Evolutionary conservation across 2,888 invertebrate species (phyloP), one percentile per base, ranked within the genome.

Genomic region (Molorchus minor): DNA sequence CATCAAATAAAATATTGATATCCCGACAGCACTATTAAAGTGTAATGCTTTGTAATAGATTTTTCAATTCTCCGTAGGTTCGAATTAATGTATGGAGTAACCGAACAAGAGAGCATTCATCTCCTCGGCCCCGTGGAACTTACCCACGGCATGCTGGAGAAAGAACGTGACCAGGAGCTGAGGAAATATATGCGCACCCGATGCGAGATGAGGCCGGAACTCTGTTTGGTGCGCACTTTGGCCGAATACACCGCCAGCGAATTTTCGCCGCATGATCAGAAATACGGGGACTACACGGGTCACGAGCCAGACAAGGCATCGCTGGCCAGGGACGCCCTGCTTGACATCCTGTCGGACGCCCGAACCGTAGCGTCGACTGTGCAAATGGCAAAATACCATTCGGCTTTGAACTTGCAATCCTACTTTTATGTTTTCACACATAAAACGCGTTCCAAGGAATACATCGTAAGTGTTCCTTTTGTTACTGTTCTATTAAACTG

Each of bases 381-480:
- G 62, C 85, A 87, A 80, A 89, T 89, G 61, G 92, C 89, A 13
- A 85, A 89, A 78, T 88, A 90, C 77, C 93, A 93, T 74, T 87
- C 91, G 2, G 85, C 85, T 67, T 85, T 89, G 19, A 91, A 92
- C 80, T 84, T 87, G 0, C 88, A 89, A 74, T 91, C 91, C 53
- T 94, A 91, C 79, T 92, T 95, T 84, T 95, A 94, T 76, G 92
- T 94, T 19, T 94, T 94, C 74, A 88, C 90, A 3, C 94, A 96
- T 77, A 91, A 91, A 68, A 93, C 92, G 57, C 85, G 88, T 64
- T 88, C 90, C 71, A 91, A 90, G 61, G 89, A 92, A 64, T 90
- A 90, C 79, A 87, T 91, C 41, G 93, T 93, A 82, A 88, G 89
- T 85, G n/a, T n/a, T n/a, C n/a, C 63, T 45, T 38, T 5, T 36